A percentile compares a stretch with the other conserved stretches of the same genome.
Evolutionary conservation across 2,113 vertebrate species (phyloP).

Genomic region (Dipodomys ordii): DNA sequence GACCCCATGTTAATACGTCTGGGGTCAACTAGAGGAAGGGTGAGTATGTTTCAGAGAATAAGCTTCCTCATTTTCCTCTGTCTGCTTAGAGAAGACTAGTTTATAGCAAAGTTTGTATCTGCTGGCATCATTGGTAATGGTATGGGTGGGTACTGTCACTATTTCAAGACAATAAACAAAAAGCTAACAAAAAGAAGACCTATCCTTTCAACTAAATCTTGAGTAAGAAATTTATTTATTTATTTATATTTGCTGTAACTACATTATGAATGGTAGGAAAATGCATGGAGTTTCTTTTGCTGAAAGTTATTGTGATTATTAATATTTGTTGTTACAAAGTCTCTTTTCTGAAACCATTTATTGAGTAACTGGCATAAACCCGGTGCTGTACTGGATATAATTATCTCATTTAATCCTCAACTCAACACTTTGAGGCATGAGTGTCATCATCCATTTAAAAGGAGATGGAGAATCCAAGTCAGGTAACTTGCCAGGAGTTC

Average conservation of each 20-base stretch:
- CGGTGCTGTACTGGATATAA: neutral
- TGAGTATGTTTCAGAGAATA: neutral
- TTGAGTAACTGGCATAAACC: neutral
- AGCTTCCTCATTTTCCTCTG: neutral
- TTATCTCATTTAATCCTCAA: neutral
- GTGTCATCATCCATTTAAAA: neutral
- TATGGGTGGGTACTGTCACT: neutral
- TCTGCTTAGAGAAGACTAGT: neutral
- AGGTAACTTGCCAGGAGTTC: neutral
- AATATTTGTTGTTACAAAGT: neutral
- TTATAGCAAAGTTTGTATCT: neutral
- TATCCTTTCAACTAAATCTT: neutral
- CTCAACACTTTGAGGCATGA: neutral
- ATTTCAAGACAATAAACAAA: neutral
- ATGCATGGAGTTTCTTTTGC: neutral
- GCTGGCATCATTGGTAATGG: neutral
- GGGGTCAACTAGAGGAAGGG: neutral
- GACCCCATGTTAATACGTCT: neutral
- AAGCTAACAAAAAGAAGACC: neutral
- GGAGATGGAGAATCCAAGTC: neutral
- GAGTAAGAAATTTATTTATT: slow-evolving; percentile 20
- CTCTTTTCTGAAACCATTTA: neutral
- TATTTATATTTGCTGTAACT: neutral
- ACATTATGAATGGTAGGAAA: neutral
- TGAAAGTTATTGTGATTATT: neutral